Percentiles rank a stretch among this genome's conserved stretches.
These are phyloP conservation scores for Cryptophagus acutangulus DNA, from an alignment of 2,888 invertebrate species.

Conservation along the genomic window DNA sequence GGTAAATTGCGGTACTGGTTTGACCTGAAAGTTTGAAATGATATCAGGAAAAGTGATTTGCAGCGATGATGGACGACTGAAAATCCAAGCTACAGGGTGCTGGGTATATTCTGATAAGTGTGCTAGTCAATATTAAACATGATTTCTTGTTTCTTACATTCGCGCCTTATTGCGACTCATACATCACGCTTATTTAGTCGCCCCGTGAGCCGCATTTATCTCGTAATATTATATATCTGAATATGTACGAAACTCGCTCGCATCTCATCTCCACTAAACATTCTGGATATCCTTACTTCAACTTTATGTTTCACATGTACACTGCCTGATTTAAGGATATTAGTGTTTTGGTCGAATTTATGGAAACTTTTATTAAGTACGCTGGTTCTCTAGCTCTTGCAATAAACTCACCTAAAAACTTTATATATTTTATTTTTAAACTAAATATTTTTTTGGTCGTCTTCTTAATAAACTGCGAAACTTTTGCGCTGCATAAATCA, in stretches of 20 bases:
- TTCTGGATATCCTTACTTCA: background rate
- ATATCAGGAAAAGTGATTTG: conserved; percentile 48
- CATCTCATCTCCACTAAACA: conserved; percentile 2
- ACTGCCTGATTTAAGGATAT: conserved; percentile 6
- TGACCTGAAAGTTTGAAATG: too few relatives aligned
- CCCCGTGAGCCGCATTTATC: conserved; percentile 38
- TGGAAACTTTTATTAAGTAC: background rate
- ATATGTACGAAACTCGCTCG: conserved; percentile 4
- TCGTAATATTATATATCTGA: conserved; percentile 20
- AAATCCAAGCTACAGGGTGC: conserved; percentile 32
- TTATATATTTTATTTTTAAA: background rate
- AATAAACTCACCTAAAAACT: background rate
- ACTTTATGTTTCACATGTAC: conserved; percentile 5
- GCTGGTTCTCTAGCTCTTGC: background rate
- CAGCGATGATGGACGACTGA: conserved; percentile 47
- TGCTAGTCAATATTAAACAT: conserved; percentile 46
- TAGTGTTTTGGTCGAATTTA: background rate
- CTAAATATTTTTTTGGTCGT: too few relatives aligned
- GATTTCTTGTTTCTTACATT: conserved; percentile 47
- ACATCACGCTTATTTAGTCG: conserved; percentile 43
- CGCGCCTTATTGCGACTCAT: conserved; percentile 42
- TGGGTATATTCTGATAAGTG: conserved; percentile 38
- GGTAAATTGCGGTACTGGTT: too few relatives aligned
- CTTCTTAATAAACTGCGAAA: too few relatives aligned
- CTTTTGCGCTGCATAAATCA: too few relatives aligned